Conservation (phyloP, 2,113 vertebrate species). For the Myanophis thanlyinensis region DNA sequence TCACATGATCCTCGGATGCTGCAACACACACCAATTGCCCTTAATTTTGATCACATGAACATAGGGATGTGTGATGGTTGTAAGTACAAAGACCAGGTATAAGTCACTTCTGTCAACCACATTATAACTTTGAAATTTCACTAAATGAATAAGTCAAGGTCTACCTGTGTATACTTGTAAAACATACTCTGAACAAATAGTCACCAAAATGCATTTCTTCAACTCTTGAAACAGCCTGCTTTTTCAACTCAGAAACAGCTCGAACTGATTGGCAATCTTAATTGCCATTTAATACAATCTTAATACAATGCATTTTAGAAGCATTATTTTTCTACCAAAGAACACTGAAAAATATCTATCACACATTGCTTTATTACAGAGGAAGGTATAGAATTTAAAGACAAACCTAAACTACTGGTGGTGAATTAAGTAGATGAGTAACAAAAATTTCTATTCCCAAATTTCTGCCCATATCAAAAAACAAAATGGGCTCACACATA, state of each 20-base stretch:
- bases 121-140: neutral
- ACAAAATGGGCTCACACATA: neutral
- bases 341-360: neutral
- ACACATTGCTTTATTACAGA: neutral
- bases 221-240: neutral
- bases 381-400: neutral
- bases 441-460: neutral
- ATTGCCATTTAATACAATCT: too few species aligned
- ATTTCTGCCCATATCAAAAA: neutral
- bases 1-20: neutral
- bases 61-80: neutral
- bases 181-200: neutral
- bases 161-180: neutral
- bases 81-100: neutral
- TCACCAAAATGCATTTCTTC: neutral
- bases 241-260: neutral
- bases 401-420: neutral
- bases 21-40: neutral
- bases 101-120: neutral
- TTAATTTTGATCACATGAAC: neutral
- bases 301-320: neutral
- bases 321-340: neutral
- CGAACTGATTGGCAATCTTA: neutral
- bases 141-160: neutral
- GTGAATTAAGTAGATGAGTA: neutral